Evolutionary conservation across 64 coral and sea anemone genomes (phyloP).

Genomic region (Pachyseris speciosa): DNA sequence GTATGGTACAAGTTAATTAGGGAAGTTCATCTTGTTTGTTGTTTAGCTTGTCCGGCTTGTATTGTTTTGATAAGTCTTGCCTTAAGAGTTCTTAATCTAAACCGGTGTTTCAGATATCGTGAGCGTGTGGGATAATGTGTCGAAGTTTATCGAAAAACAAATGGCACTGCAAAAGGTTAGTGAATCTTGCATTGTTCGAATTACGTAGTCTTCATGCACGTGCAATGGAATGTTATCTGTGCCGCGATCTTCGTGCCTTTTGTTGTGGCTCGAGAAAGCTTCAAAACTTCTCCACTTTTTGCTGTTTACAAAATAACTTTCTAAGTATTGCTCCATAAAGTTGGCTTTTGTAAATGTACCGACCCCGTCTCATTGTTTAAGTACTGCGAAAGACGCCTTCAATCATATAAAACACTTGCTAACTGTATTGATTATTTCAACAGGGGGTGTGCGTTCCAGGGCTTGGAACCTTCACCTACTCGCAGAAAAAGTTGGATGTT

Average conservation of each 20-base stretch:
- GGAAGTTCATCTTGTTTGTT: not conserved
- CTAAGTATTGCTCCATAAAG: not conserved
- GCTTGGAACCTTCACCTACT: slow-evolving; percentile 90
- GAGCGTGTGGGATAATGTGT: slow-evolving; percentile 94
- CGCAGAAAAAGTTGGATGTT: slow-evolving; percentile 94
- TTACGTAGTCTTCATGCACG: slow-evolving; percentile 37
- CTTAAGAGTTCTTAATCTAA: not conserved
- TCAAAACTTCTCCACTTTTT: not conserved
- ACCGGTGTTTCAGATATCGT: slow-evolving; percentile 82
- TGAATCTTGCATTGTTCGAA: not conserved
- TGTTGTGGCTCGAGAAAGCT: not conserved
- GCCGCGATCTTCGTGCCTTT: slow-evolving; percentile 2
- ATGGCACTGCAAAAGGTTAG: slow-evolving; percentile 94
- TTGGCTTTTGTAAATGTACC: not conserved
- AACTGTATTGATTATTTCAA: not conserved
- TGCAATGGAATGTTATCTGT: slow-evolving; percentile 28
- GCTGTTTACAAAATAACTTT: not conserved
- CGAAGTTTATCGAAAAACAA: slow-evolving; percentile 88
- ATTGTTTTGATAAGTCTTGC: slow-evolving; percentile 24
- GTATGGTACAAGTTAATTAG: slow-evolving; percentile 26
- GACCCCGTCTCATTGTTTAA: slow-evolving; percentile 2
- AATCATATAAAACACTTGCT: not conserved
- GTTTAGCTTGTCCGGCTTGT: slow-evolving; percentile 27
- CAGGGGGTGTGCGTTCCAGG: slow-evolving; percentile 94
- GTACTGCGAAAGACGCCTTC: not conserved